Evolutionary conservation across 2,797 vertebrate genomes (phyloP), one percentile per base, ranked within the genome.

Genomic region (Moxostoma hubbsi): DNA sequence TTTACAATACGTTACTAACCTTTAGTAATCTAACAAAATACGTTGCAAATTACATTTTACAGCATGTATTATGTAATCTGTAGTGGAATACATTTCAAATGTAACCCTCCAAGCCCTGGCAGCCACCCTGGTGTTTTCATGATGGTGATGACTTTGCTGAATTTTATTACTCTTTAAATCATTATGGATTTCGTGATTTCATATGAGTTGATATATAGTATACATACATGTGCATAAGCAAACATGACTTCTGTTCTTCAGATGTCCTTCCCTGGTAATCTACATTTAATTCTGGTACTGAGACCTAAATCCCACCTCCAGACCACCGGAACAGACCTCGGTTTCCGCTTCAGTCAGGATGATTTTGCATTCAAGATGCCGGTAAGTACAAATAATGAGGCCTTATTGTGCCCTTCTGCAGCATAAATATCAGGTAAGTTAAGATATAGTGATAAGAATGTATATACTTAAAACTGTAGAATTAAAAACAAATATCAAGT

Each of bases 291-390:
- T 64, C 13, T 46, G 43, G 43, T 64, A 7, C 43, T 46, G 13
- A 46, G 62, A 47, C 43, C 43, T 45, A 64, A 47, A 46, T 46
- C 62, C 15, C 9, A 13, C 10, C 2, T 75, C 15, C 51, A 43
- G 36, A 67, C 58, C 15, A 36, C 92, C 1, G 86, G 93, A 91
- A 98, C 97, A 0, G 97, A 98, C 90, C 94, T 99, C 73, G 97
- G 97, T 18, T 98, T 98, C 84, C 96, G 98, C 61, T 98, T 98
- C 90, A 97, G 94, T 81, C 98, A 98, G 81, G 95, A 98, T 73
- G 97, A 98, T 90, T 98, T 98, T 85, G 92, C 97, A 59, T 90
- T 98, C 54, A 98, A 98, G 91, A 91, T 99, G 89, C 98, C 97
- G 81, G 97, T 98, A 89, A 79, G 92, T 68, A 46, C n/a, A 7